Base-by-base conservation (phyloP, 2,797 vertebrate species). In the Parotocinclus haroldoi region DNA sequence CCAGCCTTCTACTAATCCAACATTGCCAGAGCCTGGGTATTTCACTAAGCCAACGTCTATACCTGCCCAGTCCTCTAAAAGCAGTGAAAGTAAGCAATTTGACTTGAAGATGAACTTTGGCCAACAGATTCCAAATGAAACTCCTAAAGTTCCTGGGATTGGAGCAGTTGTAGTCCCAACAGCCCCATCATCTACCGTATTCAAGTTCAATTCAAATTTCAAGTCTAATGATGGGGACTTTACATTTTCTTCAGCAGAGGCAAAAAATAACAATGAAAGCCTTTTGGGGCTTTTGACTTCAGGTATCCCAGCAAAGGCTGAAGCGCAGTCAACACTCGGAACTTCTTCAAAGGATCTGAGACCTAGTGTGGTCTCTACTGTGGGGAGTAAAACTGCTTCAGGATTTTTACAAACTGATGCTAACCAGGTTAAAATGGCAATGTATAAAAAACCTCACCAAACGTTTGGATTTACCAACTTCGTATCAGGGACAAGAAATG, bases 161-260 rank as follows among this genome's bases (percentile, higher is more conserved):
- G 82, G 88, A 13, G 64, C 76, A 11, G 80, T 84, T 38, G 60
- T 87, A 16, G 48, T 8, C n/a, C 48, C 16, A 7, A 81, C 92
- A 69, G 83, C 86, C 12, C 81, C 86, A 7, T 73, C 84, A 36
- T 53, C 73, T 54, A 79, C 91, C 76, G 85, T 92, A 51, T 99
- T 99, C 82, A 98, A 99, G 81, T 99, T 99, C 86, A 98, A 95
- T 78, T 95, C 95, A 11, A 99, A 98, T 84, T 98, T 98, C 79
- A 98, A 98, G 80, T 98, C 95, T 37, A 96, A 98, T 45, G 96
- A 98, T 80, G 95, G 96, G 12, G 97, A 99, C 80, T 98, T 98
- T 27, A 96, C 93, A 7, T 98, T 99, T 86, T 89, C 95, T 37
- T 87, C 92, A 16, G 88, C 90, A 49, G 92, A 96, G 66, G 27